Conservation (phyloP, 1,140 invertebrate genomes). For the Lithobius niger region DNA sequence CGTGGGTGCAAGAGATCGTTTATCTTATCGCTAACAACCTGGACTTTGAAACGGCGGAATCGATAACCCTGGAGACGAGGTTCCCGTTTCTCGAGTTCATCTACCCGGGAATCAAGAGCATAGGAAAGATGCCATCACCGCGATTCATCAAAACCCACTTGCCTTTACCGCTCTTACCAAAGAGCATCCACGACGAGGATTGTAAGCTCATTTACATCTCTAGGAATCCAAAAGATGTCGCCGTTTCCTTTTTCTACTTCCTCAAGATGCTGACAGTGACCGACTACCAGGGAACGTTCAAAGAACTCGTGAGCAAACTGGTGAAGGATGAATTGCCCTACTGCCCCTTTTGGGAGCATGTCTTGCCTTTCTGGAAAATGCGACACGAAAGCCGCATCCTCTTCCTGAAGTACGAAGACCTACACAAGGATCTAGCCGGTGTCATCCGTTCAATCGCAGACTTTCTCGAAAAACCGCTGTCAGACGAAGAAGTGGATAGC, state of each 20-base stretch:
- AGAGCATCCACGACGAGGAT: conserved; percentile 26
- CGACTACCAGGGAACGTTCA: conserved; percentile 54
- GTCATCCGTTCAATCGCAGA: conserved; percentile 31
- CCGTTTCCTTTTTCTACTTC: conserved; percentile 38
- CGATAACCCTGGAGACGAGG: conserved; percentile 30
- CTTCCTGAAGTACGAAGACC: conserved; percentile 39
- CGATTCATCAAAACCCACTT: conserved; percentile 38
- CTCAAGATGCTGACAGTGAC: conserved; percentile 27
- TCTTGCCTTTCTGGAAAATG: conserved; percentile 33
- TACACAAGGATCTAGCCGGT: conserved; percentile 33
- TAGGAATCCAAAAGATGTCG: conserved; percentile 38
- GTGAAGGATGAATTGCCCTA: conserved; percentile 46
- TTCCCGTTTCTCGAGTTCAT: conserved; percentile 38
- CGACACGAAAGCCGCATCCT: conserved; percentile 31
- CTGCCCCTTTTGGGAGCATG: conserved; percentile 40
- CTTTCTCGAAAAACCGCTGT: conserved; percentile 34
- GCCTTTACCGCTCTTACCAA: conserved; percentile 32
- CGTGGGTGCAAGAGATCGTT: conserved; percentile 40
- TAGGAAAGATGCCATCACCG: conserved; percentile 24
- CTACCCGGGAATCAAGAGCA: conserved; percentile 31
- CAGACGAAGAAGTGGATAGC: conserved; percentile 21
- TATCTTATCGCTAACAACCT: conserved; percentile 32
- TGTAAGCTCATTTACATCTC: conserved; percentile 40
- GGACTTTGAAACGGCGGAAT: conserved; percentile 28
- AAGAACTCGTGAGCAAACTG: conserved; percentile 61